Evolutionary conservation across 2,797 vertebrate species (phyloP).

Genomic region (Todus mexicanus): DNA sequence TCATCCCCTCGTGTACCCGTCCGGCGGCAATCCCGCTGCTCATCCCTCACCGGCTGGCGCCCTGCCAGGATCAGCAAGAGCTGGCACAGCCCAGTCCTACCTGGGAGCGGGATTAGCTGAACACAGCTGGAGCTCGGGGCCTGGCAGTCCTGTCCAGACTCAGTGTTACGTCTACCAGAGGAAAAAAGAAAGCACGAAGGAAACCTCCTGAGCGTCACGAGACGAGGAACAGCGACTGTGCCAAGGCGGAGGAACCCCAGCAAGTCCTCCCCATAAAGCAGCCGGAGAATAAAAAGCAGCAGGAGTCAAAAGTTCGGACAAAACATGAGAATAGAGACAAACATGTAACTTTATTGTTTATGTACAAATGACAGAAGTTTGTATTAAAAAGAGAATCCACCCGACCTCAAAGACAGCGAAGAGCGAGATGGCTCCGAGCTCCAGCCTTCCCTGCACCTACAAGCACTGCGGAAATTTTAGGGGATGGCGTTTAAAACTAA

Average conservation of each 20-base stretch:
- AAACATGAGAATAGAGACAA: slow-evolving; percentile 37
- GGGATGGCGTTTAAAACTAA: neutral
- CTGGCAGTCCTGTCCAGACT: neutral
- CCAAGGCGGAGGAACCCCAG: neutral
- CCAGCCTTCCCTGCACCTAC: slow-evolving; percentile 24
- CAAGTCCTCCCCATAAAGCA: neutral
- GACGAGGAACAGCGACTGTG: neutral
- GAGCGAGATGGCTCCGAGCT: slow-evolving; percentile 11
- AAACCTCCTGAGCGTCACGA: fast-evolving
- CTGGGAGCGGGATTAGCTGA: neutral
- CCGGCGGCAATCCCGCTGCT: neutral
- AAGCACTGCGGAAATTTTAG: neutral
- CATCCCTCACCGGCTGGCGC: neutral
- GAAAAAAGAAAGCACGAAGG: neutral
- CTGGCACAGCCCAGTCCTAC: neutral
- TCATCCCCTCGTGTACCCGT: neutral
- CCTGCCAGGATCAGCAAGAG: neutral
- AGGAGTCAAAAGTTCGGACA: slow-evolving; percentile 11
- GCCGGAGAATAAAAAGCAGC: neutral
- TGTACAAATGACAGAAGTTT: slow-evolving; percentile 69
- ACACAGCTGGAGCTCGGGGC: neutral
- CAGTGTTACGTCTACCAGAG: neutral
- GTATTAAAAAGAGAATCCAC: slow-evolving; percentile 64
- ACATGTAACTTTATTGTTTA: slow-evolving; percentile 66
- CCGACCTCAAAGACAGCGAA: neutral